phyloP scores from a whole-genome alignment of 2,888 invertebrate species.

The Diaphora mendica region DNA sequence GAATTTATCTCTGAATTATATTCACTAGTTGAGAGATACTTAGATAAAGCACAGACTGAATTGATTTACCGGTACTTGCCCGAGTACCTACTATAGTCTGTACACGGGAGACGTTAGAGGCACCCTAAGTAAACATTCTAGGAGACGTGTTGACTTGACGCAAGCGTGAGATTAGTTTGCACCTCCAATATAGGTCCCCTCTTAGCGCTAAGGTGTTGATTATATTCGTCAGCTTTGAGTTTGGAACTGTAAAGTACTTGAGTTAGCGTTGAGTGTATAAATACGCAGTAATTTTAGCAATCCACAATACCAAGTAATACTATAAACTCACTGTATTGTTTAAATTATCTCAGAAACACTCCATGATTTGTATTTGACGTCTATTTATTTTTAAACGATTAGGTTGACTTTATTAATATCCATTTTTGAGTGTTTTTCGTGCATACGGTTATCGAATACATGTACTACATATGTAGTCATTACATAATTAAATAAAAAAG shows the following conservation, averaged over 20 bases:
- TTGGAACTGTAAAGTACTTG: conserved; percentile 5
- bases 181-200: conserved; percentile 30
- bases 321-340: not conserved
- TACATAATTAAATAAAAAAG: not conserved
- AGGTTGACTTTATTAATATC: not conserved
- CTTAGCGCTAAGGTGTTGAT: conserved; percentile 8
- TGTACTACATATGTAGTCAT: too few species aligned
- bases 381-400: too few species aligned
- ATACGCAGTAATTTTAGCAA: not conserved
- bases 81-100: not conserved
- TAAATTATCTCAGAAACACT: not conserved
- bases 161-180: conserved; percentile 38
- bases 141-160: conserved; percentile 27
- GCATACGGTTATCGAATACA: too few species aligned
- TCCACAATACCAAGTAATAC: not conserved
- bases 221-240: not conserved
- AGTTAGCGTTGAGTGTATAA: not conserved
- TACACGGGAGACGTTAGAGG: not conserved
- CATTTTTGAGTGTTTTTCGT: not conserved
- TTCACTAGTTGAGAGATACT: not conserved
- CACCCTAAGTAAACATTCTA: conserved; percentile 31
- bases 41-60: too few species aligned
- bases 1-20: not conserved
- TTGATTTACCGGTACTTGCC: not conserved
- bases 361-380: not conserved